These are phyloP conservation scores for Hippocampus comes DNA, from an alignment of 2,113 vertebrate genomes.

Conservation along the genomic window DNA sequence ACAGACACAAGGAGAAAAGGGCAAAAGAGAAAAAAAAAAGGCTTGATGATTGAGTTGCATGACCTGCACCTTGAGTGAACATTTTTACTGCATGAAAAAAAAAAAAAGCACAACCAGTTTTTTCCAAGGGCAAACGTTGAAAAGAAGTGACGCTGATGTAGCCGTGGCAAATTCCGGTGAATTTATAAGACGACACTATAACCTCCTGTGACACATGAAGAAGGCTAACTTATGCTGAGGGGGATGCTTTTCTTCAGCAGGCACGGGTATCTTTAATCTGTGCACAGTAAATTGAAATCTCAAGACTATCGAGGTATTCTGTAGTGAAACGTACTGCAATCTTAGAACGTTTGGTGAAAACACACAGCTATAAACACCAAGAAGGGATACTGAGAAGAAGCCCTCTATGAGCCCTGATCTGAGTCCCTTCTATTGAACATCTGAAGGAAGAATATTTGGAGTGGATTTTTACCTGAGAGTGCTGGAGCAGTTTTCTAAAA, in stretches of 20 bases:
- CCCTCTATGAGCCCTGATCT: too few relatives aligned
- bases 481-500: too few relatives aligned
- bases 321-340: neutral
- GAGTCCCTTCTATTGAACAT: too few relatives aligned
- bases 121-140: constrained; percentile 46
- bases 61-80: constrained; percentile 19
- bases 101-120: constrained; percentile 20
- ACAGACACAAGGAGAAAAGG: constrained; percentile 52
- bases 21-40: constrained; percentile 40
- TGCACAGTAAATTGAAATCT: neutral
- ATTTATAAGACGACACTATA: neutral
- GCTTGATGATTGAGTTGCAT: constrained; percentile 32
- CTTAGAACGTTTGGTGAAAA: neutral
- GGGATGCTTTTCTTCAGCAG: neutral
- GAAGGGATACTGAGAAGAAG: too few relatives aligned
- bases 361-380: too few relatives aligned
- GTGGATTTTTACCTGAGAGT: too few relatives aligned
- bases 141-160: constrained; percentile 26
- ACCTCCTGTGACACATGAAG: neutral
- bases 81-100: constrained; percentile 16
- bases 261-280: neutral
- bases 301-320: neutral
- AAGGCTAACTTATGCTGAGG: neutral
- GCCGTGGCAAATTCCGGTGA: neutral
- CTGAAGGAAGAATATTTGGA: too few relatives aligned